phyloP scores from a whole-genome alignment of 2,888 invertebrate genomes.

The Tricholauxania praeusta region DNA sequence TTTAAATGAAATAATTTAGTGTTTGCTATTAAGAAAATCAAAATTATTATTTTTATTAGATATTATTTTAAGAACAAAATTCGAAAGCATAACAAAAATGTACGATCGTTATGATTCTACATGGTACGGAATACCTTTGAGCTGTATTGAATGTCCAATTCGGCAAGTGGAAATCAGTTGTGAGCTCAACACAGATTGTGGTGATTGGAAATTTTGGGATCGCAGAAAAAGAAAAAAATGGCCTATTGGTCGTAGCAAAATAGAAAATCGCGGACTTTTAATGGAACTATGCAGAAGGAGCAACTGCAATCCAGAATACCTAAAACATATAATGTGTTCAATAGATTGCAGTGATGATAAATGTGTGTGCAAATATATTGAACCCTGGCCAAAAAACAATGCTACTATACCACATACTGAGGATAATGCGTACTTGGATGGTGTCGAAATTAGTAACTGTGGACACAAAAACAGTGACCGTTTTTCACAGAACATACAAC shows the following conservation, averaged over 20 bases:
- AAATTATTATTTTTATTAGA: no score
- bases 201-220: not conserved
- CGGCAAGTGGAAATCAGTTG: slow-evolving; percentile 25
- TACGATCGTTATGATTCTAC: not conserved
- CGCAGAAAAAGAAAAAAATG: not conserved
- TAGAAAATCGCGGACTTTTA: not conserved
- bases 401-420: no score
- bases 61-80: no score
- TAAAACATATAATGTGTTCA: slow-evolving; percentile 15
- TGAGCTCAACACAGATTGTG: not conserved
- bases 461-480: no score
- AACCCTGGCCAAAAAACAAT: no score
- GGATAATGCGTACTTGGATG: no score
- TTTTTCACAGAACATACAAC: no score
- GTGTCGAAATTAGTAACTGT: no score
- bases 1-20: no score
- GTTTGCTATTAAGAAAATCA: no score
- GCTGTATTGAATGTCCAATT: slow-evolving; percentile 26
- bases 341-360: not conserved
- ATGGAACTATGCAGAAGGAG: slow-evolving; percentile 11
- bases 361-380: no score
- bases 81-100: not conserved
- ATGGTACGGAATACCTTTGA: slow-evolving; percentile 10
- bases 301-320: not conserved
- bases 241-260: not conserved